Conservation (phyloP, 2,888 invertebrate species). For the Lucinisca nassula region DNA sequence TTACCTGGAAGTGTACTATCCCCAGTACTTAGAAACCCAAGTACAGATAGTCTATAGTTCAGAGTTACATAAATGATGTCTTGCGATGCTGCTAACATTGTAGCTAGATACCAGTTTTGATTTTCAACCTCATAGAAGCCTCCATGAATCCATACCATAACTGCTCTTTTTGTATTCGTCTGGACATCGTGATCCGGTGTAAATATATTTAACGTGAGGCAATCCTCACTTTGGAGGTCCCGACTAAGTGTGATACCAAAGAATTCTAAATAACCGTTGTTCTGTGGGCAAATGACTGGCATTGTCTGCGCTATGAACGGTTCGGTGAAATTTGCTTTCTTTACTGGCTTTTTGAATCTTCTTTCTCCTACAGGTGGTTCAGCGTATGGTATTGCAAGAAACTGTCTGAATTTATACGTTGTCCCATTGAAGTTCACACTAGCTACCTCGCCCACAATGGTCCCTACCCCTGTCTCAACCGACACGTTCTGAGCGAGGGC, state of each 20-base stretch:
- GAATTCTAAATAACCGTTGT: constrained; percentile 2
- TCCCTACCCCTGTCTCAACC: background rate
- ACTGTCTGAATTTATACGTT: constrained; percentile 19
- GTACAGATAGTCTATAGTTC: constrained; percentile 69
- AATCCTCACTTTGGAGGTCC: constrained; percentile 62
- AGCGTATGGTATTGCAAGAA: constrained; percentile 70
- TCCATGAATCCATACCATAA: constrained; percentile 67
- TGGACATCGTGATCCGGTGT: constrained; percentile 27
- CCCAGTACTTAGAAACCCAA: constrained; percentile 75
- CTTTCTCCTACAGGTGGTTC: constrained; percentile 57
- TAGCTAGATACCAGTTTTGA: constrained; percentile 53
- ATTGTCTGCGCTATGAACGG: constrained; percentile 37
- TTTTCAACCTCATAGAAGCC: constrained; percentile 56
- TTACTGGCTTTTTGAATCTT: constrained; percentile 58
- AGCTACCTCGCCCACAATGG: background rate
- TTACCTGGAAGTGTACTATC: constrained; percentile 70
- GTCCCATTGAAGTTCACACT: constrained; percentile 7
- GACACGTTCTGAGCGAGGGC: too few relatives aligned
- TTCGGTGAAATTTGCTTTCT: constrained; percentile 1
- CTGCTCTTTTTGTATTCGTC: constrained; percentile 10
- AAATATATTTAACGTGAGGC: constrained; percentile 71
- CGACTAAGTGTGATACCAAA: constrained; percentile 38
- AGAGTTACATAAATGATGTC: constrained; percentile 68
- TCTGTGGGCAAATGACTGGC: constrained; percentile 56
- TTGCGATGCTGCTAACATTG: constrained; percentile 42